Evolutionary conservation across 2,888 invertebrate species (phyloP), one percentile per base, ranked within the genome.

Genomic region (Zygothrica quintamaculata): DNA sequence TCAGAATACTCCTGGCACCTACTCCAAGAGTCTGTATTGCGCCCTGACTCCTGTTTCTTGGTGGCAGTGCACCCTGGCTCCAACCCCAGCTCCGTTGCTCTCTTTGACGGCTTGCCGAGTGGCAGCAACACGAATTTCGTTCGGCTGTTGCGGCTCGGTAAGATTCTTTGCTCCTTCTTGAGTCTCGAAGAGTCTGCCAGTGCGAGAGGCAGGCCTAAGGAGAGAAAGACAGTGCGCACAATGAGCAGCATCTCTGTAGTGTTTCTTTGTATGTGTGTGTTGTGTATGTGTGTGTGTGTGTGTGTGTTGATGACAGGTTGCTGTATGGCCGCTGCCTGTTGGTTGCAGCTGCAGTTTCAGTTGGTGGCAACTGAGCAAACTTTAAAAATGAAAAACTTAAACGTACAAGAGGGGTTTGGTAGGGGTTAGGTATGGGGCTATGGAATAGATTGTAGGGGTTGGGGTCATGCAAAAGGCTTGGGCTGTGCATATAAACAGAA

Each of bases 111-210:
- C 37, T 34, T 16, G 65, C 25, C 36, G 47, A 55, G 61, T 33
- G 51, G 47, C 61, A 43, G 18, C 25, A 39, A 22, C 42, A 26
- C 11, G 11, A 25, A 26, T 33, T 44, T 15, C 34, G 60, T 50
- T 62, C 60, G 67, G 60, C 37, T 73, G 62, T 60, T 55, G 50
- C 58, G 56, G 46, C 31, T 56, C 36, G 31, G 37, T 51, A 70
- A 70, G 66, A 70, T 58, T 57, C 46, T 18, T 60, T 25, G 47
- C 44, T 36, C 13, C 48, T 57, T 39, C 84, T 84, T 77, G 62
- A 75, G 76, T 65, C 57, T 55, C 72, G 18, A 68, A 74, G 44
- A 72, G 78, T 2, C 74, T 77, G 60, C 64, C 51, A 52, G 59
- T 60, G n/a, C 8, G 47, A 52, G 57, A 15, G 56, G 37, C 40